A percentile compares a stretch with the other conserved stretches of the same genome.
These are phyloP conservation scores for Maniola hyperantus DNA, from an alignment of 2,888 invertebrate species.

Conservation along the genomic window DNA sequence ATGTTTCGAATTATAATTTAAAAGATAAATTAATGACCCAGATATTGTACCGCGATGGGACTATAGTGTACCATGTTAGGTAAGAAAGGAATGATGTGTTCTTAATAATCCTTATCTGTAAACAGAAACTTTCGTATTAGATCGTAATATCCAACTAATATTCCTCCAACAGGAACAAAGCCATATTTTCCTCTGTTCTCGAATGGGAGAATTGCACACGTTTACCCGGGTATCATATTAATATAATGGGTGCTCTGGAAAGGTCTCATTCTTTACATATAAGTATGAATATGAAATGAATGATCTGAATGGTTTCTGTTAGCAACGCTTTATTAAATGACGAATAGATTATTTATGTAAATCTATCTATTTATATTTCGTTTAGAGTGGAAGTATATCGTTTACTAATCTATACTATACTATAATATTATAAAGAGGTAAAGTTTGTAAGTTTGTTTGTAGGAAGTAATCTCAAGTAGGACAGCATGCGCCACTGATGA, in stretches of 20 bases:
- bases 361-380: too few relatives aligned
- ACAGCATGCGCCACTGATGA: too few relatives aligned
- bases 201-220: conserved; percentile 11
- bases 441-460: too few relatives aligned
- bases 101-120: background rate
- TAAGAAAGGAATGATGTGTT: background rate
- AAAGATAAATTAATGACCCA: background rate
- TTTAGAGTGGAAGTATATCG: too few relatives aligned
- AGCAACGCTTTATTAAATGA: background rate
- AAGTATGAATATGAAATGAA: background rate
- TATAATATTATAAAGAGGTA: too few relatives aligned
- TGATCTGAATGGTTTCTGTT: background rate
- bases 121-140: background rate
- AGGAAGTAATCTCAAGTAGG: too few relatives aligned
- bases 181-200: conserved; percentile 9
- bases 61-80: background rate
- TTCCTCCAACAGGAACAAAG: conserved; percentile 17
- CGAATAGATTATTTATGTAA: too few relatives aligned
- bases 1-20: too few relatives aligned
- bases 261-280: background rate
- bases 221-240: conserved; percentile 7
- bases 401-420: too few relatives aligned
- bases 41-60: background rate
- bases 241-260: background rate
- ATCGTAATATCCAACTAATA: conserved; percentile 16